Evolutionary conservation across 2,113 vertebrate genomes (phyloP).

Genomic region (Platysteira castanea): DNA sequence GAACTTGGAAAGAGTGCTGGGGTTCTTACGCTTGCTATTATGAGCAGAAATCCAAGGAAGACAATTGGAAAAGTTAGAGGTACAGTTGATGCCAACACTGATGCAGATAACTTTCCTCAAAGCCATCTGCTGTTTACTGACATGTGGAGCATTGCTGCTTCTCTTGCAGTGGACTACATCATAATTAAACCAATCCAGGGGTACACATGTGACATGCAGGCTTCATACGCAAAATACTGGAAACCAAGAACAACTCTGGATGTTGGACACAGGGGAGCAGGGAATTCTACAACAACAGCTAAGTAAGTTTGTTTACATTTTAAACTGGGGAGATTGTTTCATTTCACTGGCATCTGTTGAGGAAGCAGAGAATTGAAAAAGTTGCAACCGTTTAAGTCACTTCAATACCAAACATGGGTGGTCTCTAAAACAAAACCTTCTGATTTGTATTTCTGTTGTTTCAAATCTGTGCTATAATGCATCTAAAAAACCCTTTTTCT

Average conservation of each 20-base stretch:
- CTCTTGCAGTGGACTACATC: conserved; percentile 88
- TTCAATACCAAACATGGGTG: not conserved
- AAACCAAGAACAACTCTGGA: conserved; percentile 85
- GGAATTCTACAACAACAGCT: conserved; percentile 83
- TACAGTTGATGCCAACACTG: conserved; percentile 43
- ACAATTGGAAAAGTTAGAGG: conserved; percentile 96
- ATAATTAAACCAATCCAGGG: conserved; percentile 88
- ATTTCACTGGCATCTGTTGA: not conserved
- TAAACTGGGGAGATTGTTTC: not conserved
- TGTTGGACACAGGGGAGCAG: conserved; percentile 94
- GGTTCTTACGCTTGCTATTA: conserved; percentile 89
- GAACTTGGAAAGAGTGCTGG: conserved; percentile 87
- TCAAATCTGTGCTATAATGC: not conserved
- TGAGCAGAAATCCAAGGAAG: conserved; percentile 89
- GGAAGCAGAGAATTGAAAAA: not conserved
- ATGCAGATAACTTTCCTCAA: not conserved
- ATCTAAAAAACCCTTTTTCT: not conserved
- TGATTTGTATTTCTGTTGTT: not conserved
- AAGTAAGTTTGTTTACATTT: conserved; percentile 75
- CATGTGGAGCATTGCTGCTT: not conserved
- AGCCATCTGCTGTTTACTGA: not conserved
- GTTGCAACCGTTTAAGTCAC: not conserved
- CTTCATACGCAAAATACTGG: conserved; percentile 91
- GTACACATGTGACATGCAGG: conserved; percentile 84
- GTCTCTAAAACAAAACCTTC: not conserved